A percentile compares a stretch with the other conserved stretches of the same genome.
Evolutionary conservation across 1,140 invertebrate genomes (phyloP).

Genomic region (Diabrotica virgifera): DNA sequence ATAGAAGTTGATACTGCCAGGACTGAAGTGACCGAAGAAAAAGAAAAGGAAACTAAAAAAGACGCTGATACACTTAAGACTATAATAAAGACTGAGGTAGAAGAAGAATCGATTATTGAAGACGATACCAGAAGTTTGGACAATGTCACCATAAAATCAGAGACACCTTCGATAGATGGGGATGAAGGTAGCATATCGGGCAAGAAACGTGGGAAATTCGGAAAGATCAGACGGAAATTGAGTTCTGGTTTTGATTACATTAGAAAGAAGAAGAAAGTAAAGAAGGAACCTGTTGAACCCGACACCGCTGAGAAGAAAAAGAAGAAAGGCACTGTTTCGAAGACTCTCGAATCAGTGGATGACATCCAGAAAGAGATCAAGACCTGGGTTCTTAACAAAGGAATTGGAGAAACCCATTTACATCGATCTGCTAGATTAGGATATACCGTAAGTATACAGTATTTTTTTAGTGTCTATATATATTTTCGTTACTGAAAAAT

Average conservation of each 20-base stretch:
- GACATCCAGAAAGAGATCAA: conserved; percentile 84
- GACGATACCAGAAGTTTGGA: conserved; percentile 27
- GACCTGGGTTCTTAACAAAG: conserved; percentile 89
- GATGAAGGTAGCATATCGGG: conserved; percentile 40
- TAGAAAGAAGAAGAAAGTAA: conserved; percentile 75
- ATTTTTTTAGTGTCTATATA: too few relatives aligned
- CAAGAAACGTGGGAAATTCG: conserved; percentile 53
- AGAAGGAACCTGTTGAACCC: conserved; percentile 52
- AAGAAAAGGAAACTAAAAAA: conserved; percentile 25
- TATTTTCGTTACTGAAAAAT: too few relatives aligned
- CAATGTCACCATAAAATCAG: conserved; percentile 38
- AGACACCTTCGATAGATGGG: conserved; percentile 42
- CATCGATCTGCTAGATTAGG: conserved; percentile 86
- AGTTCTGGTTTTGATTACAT: conserved; percentile 86
- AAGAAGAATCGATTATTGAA: conserved; percentile 39
- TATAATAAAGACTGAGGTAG: conserved; percentile 33
- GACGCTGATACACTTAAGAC: conserved; percentile 17
- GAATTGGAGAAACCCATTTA: conserved; percentile 86
- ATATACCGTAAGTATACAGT: conserved; percentile 66
- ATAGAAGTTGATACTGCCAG: too few relatives aligned
- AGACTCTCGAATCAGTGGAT: conserved; percentile 65
- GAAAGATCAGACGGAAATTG: conserved; percentile 59
- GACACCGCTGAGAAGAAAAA: conserved; percentile 38
- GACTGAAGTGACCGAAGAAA: too few relatives aligned
- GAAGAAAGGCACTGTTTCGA: conserved; percentile 40